Conservation (phyloP, 2,888 invertebrate species). For the Lacanobia wlatinum region DNA sequence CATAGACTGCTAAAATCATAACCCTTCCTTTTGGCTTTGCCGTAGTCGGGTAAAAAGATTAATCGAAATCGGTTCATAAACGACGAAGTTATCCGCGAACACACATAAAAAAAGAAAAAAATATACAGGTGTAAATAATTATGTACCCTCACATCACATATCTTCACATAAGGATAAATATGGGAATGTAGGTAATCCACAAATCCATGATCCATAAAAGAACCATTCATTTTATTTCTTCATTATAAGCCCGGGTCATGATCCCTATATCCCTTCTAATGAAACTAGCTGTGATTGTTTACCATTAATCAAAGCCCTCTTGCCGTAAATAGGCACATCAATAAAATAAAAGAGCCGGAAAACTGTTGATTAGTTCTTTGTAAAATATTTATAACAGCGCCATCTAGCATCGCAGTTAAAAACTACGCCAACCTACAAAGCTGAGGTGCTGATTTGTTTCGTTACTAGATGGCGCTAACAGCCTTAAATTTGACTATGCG, state of each 20-base stretch:
- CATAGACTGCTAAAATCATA: too few relatives aligned
- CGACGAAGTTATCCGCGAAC: too few relatives aligned
- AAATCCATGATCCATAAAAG: neutral
- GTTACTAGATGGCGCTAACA: neutral
- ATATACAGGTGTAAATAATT: too few relatives aligned
- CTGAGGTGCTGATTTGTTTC: neutral
- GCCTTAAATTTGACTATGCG: too few relatives aligned
- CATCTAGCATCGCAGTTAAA: neutral
- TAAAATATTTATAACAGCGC: neutral
- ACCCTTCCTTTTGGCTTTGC: too few relatives aligned
- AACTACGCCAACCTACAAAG: neutral
- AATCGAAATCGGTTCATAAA: too few relatives aligned
- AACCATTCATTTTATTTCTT: constrained; percentile 38
- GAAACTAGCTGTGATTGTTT: constrained; percentile 56
- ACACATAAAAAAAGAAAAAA: too few relatives aligned
- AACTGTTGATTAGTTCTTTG: neutral
- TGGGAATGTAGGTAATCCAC: too few relatives aligned
- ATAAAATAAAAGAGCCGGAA: constrained; percentile 24
- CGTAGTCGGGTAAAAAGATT: too few relatives aligned
- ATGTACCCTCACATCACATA: too few relatives aligned
- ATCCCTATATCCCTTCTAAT: constrained; percentile 38
- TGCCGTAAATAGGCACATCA: constrained; percentile 43
- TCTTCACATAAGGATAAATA: too few relatives aligned
- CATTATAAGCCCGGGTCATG: constrained; percentile 31
- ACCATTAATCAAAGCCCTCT: constrained; percentile 53